These are phyloP conservation scores for Lethocerus indicus DNA, from an alignment of 1,140 invertebrate genomes.

Conservation along the genomic window DNA sequence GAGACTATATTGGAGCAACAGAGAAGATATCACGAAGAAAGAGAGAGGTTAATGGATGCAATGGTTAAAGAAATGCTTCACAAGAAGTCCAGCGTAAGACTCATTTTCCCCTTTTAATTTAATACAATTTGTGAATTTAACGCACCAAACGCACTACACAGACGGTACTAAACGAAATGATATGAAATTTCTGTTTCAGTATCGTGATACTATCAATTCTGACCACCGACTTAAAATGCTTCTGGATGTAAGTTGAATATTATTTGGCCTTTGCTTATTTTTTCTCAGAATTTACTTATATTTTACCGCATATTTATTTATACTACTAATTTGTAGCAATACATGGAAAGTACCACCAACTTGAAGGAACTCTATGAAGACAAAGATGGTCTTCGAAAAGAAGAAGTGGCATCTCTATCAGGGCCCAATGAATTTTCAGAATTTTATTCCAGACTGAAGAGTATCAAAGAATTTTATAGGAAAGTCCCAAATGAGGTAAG, in stretches of 20 bases:
- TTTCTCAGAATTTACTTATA: background rate
- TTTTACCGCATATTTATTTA: background rate
- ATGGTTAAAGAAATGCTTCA: constrained; percentile 94
- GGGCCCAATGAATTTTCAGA: constrained; percentile 97
- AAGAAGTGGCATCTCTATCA: constrained; percentile 84
- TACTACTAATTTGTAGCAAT: constrained; percentile 40
- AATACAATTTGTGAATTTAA: too few species aligned
- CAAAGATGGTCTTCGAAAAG: constrained; percentile 85
- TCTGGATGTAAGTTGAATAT: constrained; percentile 59
- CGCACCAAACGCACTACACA: too few species aligned
- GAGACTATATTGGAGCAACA: constrained; percentile 97
- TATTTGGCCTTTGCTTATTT: background rate
- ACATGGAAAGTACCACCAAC: constrained; percentile 64
- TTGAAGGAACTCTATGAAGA: constrained; percentile 92
- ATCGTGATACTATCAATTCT: constrained; percentile 89
- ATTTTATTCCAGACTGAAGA: constrained; percentile 85
- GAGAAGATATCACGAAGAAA: constrained; percentile 91
- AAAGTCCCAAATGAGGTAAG: constrained; percentile 93
- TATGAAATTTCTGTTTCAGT: constrained; percentile 37
- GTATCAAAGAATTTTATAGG: constrained; percentile 91
- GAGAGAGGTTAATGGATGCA: constrained; percentile 83
- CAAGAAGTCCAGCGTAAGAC: constrained; percentile 67
- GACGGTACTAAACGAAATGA: too few species aligned
- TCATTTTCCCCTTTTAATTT: background rate
- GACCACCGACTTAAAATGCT: constrained; percentile 86